Evolutionary conservation across 2,113 vertebrate genomes (phyloP), one percentile per base, ranked within the genome.

Genomic region (Thalassarche chlororhynchos): DNA sequence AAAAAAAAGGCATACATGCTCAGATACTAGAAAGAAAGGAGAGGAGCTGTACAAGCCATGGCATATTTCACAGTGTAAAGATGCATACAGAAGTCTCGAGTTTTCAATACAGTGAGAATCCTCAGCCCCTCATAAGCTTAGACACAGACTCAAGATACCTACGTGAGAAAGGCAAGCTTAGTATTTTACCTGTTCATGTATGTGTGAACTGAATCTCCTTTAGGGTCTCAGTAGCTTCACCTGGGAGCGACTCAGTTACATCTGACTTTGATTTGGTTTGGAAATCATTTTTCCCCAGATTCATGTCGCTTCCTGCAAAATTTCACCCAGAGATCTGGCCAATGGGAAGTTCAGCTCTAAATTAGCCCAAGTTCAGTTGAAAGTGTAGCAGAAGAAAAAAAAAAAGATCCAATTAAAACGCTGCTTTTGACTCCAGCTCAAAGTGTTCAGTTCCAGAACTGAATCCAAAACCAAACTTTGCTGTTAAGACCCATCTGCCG

Each of bases 401-500:
- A 18, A 28, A 42, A 77, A 62, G 9, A 76, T 70, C 11, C 58
- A 88, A 62, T 34, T n/a, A 89, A 87, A 68, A 38, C 18, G 10
- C 23, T 68, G 10, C 1, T 7, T 87, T 93, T 91, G 68, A 94
- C 21, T 85, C 54, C 28, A 38, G 61, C 34, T 85, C 66, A 47
- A 94, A 95, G 75, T 34, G 52, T 71, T 89, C 62, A 17, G 23
- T 91, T 96, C 68, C 84, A 92, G 87, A 95, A 89, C 28, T 66
- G 80, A 89, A 96, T 96, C 81, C 81, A 95, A 96, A 95, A 20
- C 36, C 78, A 90, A 91, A 93, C 78, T 95, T 97, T 58, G 75
- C 2, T 4, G 60, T 90, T 94, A 47, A 93, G 68, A 46, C 21
- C 88, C 88, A 93, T 92, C 95, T 92, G 83, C 85, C 25, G 4